These are phyloP conservation scores for Megamerina dolium DNA, from an alignment of 2,888 invertebrate genomes.

Conservation along the genomic window DNA sequence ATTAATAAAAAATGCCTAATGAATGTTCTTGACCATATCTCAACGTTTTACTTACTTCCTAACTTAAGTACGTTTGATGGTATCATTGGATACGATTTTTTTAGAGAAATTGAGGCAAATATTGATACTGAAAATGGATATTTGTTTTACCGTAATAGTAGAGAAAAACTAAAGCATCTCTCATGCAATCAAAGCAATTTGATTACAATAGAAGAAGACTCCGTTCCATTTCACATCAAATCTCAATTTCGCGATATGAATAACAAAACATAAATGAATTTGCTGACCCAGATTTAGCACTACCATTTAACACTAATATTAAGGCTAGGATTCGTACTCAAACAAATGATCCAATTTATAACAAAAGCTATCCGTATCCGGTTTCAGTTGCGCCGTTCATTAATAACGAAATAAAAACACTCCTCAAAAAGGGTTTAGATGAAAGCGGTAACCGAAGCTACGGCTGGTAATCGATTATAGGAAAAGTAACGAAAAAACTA, in stretches of 20 bases:
- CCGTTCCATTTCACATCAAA: not conserved
- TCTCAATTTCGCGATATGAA: too few species aligned
- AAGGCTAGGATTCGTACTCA: not conserved
- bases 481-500: constrained; percentile 9
- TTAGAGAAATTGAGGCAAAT: constrained; percentile 7
- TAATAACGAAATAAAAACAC: constrained; percentile 6
- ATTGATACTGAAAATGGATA: constrained; percentile 11
- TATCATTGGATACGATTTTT: constrained; percentile 1
- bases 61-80: constrained; percentile 2
- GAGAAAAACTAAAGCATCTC: constrained; percentile 6
- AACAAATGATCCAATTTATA: not conserved
- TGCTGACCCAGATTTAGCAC: not conserved
- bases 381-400: not conserved
- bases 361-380: not conserved
- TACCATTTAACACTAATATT: not conserved
- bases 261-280: constrained; percentile 10
- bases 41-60: too few species aligned
- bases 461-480: constrained; percentile 10
- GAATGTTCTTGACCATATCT: constrained; percentile 2
- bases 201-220: not conserved
- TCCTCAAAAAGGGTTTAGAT: constrained; percentile 1
- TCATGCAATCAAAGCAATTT: constrained; percentile 3
- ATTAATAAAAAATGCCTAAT: constrained; percentile 1
- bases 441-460: not conserved
- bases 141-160: too few species aligned